Percentiles rank a stretch among this genome's conserved stretches.
phyloP scores from a whole-genome alignment of 2,113 vertebrate genomes.

The Setophaga coronata region DNA sequence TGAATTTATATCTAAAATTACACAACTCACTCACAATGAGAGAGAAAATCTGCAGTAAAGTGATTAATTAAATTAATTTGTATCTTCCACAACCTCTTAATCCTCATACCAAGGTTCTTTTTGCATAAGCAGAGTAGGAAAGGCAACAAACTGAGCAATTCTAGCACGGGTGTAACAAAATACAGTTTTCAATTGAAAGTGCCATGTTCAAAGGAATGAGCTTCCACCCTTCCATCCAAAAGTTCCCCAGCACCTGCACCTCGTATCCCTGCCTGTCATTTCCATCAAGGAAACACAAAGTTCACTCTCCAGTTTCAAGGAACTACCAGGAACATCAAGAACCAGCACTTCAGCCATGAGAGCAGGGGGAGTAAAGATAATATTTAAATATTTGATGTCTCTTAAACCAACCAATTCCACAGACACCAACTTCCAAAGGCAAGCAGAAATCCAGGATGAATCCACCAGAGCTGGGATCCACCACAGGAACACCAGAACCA shows the following conservation, averaged over 20 bases:
- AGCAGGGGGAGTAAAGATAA: not conserved
- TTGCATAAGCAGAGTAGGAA: not conserved
- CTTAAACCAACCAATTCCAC: not conserved
- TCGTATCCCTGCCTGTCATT: accelerated
- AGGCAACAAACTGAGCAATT: not conserved
- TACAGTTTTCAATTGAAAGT: not conserved
- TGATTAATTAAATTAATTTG: not conserved
- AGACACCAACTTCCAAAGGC: not conserved
- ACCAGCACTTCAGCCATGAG: not conserved
- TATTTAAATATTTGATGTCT: not conserved
- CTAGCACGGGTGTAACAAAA: not conserved
- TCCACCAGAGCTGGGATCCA: not conserved
- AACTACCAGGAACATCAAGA: not conserved
- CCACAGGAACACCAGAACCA: not conserved
- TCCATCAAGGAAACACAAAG: not conserved
- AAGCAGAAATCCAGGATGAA: not conserved
- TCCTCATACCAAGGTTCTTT: not conserved
- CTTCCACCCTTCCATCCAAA: not conserved
- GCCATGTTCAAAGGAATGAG: not conserved
- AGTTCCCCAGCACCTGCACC: not conserved
- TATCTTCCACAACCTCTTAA: not conserved
- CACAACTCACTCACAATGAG: not conserved
- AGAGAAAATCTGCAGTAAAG: not conserved
- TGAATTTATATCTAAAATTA: not conserved
- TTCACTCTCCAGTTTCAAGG: not conserved